Base-by-base conservation (phyloP, 2,113 vertebrate species). In the rabbit (Oryctolagus cuniculus) region DNA sequence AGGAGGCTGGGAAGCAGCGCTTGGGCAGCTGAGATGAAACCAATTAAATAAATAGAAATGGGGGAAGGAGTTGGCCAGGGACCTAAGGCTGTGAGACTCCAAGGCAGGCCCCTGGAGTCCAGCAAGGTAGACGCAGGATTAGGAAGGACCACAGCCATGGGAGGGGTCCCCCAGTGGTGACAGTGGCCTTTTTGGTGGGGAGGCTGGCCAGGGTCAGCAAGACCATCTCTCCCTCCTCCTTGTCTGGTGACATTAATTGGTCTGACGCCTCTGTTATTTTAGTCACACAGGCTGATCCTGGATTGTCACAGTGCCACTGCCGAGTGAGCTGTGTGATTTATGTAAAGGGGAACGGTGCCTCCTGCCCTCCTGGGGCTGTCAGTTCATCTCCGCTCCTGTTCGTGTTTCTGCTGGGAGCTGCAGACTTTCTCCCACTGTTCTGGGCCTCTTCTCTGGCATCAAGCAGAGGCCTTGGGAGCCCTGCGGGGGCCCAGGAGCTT, bases 251-350 rank as follows among this genome's bases (percentile, higher is more conserved):
- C 90, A 97, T 95, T 96, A 90, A 94, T 86, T 96, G 86, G 95
- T 94, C 96, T 97, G 90, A 84, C 29, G 3, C 91, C 87, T 91
- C 89, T 84, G 63, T 92, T 97, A 92, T 94, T 97, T 97, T 84
- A 92, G 96, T 96, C 87, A 93, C 94, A 79, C 38, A 95, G 87
- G 44, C 90, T 51, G 92, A 89, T 93, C 77, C 38, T 73, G 84
- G 86, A 58, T 78, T 95, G 90, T 97, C 94, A 95, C 82, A 25
- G 72, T 74, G 74, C 67, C 80, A 83, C 93, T 16, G 7, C 2
- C 7, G 51, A 75, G 78, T 67, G 66, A 93, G 94, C 72, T 22
- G 53, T 75, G 94, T 93, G 96, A 89, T 91, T 96, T 80, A 91
- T 17, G 8, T 78, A n/a, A 67, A 38, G 34, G 19, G 61, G 22